Percentiles rank a stretch among this genome's conserved stretches.
phyloP scores from a whole-genome alignment of 2,113 vertebrate species.

The Micronycteris hirsuta region DNA sequence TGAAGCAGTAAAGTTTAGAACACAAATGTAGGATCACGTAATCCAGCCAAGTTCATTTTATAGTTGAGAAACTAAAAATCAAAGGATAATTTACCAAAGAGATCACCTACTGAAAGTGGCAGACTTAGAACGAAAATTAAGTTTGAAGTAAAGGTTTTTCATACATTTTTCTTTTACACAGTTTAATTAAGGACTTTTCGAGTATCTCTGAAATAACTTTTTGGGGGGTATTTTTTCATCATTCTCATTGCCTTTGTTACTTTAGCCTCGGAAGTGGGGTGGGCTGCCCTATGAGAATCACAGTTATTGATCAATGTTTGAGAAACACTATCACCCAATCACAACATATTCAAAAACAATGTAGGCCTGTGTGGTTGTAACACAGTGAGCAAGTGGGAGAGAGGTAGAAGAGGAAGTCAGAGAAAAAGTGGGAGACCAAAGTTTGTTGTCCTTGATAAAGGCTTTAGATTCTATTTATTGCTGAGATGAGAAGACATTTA shows the following conservation, averaged over 20 bases:
- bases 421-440: background rate
- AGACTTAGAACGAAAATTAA: slow-evolving; percentile 1
- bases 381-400: background rate
- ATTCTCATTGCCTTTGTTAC: background rate
- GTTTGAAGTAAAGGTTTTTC: background rate
- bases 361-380: background rate
- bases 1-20: background rate
- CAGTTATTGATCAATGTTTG: background rate
- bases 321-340: background rate
- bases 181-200: background rate
- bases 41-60: background rate
- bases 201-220: background rate
- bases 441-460: background rate
- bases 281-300: background rate
- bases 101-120: background rate
- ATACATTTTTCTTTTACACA: background rate
- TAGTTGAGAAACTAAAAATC: slow-evolving; percentile 3
- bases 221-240: background rate
- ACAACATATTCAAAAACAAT: background rate
- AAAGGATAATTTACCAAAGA: background rate
- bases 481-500: background rate
- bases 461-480: background rate
- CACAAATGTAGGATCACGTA: background rate
- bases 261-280: background rate
- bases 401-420: background rate